Percentiles rank a stretch among this genome's conserved stretches.
Conservation (phyloP, 92 coral and sea anemone genomes). For the Zoanthus solanderi region DNA sequence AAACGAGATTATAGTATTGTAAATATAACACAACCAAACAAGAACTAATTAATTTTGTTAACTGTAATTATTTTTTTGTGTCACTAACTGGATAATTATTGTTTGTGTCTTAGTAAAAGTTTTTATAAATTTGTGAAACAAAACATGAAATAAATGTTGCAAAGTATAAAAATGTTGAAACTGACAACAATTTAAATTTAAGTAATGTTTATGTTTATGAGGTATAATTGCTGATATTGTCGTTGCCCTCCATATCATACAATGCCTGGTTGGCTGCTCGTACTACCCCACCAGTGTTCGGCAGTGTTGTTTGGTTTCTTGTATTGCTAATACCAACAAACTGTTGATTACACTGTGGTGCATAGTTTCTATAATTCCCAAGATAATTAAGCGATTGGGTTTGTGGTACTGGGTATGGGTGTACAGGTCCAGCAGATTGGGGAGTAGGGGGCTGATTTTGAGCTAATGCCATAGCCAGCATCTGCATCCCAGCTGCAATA, state of each 20-base stretch:
- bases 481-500: constrained; percentile 42
- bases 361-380: background rate
- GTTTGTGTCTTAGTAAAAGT: background rate
- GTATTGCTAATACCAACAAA: background rate
- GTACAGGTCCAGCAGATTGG: background rate
- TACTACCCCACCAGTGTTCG: background rate
- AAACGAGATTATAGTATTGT: background rate
- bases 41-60: background rate
- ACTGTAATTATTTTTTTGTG: background rate
- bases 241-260: background rate
- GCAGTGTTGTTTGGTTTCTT: background rate
- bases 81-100: background rate
- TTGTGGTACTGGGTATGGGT: background rate
- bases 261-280: background rate
- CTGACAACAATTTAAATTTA: background rate
- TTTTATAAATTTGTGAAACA: background rate
- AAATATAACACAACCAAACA: background rate
- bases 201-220: background rate
- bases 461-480: constrained; percentile 42
- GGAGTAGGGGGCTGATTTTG: background rate
- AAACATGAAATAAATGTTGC: background rate
- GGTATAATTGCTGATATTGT: background rate
- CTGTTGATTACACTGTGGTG: background rate
- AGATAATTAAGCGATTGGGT: background rate
- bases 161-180: background rate